Conservation (phyloP, 1,140 invertebrate species). For the Pseudomyrmex flavicornis region DNA sequence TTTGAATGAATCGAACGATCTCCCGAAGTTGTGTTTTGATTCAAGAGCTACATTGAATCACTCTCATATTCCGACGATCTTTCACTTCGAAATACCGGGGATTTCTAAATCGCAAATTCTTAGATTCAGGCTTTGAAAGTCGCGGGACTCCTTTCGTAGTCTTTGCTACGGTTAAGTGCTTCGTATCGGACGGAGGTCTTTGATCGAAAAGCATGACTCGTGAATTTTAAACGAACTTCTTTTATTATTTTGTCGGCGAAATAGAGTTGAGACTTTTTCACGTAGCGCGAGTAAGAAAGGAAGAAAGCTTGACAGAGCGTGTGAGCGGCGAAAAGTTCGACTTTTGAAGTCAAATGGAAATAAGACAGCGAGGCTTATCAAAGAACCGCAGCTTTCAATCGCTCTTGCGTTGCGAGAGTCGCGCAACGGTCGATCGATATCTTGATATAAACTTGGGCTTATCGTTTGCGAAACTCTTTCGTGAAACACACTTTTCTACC, state of each 20-base stretch:
- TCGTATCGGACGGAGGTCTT: slow-evolving; percentile 27
- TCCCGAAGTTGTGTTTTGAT: neutral
- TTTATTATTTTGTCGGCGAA: slow-evolving; percentile 46
- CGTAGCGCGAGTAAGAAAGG: neutral
- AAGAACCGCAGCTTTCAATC: slow-evolving; percentile 52
- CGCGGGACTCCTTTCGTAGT: neutral
- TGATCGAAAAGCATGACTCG: slow-evolving; percentile 48
- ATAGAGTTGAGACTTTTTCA: slow-evolving; percentile 18
- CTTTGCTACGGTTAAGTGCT: slow-evolving; percentile 21
- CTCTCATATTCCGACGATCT: neutral
- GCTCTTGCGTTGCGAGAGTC: neutral
- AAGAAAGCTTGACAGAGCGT: slow-evolving; percentile 26
- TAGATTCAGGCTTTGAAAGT: slow-evolving; percentile 15
- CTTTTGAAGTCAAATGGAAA: slow-evolving; percentile 44
- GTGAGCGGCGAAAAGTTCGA: slow-evolving; percentile 35
- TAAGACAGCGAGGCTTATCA: slow-evolving; percentile 50
- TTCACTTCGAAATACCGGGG: too few relatives aligned
- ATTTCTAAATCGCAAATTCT: slow-evolving; percentile 31
- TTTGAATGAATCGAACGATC: neutral
- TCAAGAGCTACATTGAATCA: neutral
- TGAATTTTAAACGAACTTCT: slow-evolving; percentile 59
- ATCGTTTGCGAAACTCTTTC: neutral
- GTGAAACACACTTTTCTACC: neutral
- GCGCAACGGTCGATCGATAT: slow-evolving; percentile 5
- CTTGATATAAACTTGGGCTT: slow-evolving; percentile 1